These are phyloP conservation scores for Clunio marinus DNA, from an alignment of 2,888 invertebrate species.

Conservation along the genomic window DNA sequence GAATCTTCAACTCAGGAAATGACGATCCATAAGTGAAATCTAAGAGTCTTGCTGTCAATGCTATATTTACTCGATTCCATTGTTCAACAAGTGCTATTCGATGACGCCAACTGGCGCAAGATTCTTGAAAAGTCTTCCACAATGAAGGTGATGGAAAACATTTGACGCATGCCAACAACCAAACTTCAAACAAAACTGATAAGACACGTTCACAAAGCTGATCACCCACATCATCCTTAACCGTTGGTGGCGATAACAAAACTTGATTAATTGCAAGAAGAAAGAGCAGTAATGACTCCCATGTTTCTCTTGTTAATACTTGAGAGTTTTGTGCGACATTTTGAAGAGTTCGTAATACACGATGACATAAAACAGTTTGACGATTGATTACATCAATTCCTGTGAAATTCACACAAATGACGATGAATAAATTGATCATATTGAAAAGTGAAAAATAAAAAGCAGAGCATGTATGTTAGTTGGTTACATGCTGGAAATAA, in stretches of 20 bases:
- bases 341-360: slow-evolving; percentile 80
- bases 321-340: slow-evolving; percentile 72
- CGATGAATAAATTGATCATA: slow-evolving; percentile 4
- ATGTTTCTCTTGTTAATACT: slow-evolving; percentile 76
- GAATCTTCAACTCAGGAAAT: slow-evolving; percentile 75
- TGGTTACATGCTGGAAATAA: neutral
- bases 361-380: slow-evolving; percentile 89
- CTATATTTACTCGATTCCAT: slow-evolving; percentile 90
- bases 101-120: slow-evolving; percentile 91
- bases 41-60: slow-evolving; percentile 77
- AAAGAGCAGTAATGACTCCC: slow-evolving; percentile 84
- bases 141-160: slow-evolving; percentile 93
- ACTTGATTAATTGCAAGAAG: slow-evolving; percentile 88
- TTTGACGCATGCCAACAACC: slow-evolving; percentile 58
- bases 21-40: slow-evolving; percentile 83
- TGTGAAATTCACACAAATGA: slow-evolving; percentile 46
- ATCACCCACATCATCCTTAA: slow-evolving; percentile 92
- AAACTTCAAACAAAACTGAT: slow-evolving; percentile 86
- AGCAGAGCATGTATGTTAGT: neutral
- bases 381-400: slow-evolving; percentile 86
- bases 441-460: neutral
- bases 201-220: slow-evolving; percentile 91
- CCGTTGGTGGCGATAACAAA: slow-evolving; percentile 84
- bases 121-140: slow-evolving; percentile 92
- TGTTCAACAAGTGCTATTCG: slow-evolving; percentile 88